Percentiles rank a stretch among this genome's conserved stretches.
phyloP scores from a whole-genome alignment of 1,140 invertebrate species.

The Musca vetustissima region DNA sequence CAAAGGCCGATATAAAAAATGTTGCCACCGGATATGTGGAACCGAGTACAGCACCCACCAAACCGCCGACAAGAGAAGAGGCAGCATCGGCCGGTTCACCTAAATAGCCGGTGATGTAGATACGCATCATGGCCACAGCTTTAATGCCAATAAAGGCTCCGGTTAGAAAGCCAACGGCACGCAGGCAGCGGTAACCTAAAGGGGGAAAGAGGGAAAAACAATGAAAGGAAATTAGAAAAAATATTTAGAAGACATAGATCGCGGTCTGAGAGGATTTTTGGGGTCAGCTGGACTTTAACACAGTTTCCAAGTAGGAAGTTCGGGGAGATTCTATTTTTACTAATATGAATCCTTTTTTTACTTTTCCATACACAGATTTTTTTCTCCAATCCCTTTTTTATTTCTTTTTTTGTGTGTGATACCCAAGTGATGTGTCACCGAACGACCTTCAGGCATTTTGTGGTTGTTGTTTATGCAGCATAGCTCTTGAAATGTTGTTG shows the following conservation, averaged over 20 bases:
- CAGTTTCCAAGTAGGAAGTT: no score
- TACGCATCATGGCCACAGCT: slow-evolving; percentile 49
- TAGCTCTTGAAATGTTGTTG: not conserved
- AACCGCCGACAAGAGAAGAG: slow-evolving; percentile 49
- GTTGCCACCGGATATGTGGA: slow-evolving; percentile 54
- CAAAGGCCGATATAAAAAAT: slow-evolving; percentile 50
- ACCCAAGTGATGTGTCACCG: slow-evolving; percentile 14
- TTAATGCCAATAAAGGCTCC: slow-evolving; percentile 82
- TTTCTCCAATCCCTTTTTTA: no score
- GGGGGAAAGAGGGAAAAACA: not conserved
- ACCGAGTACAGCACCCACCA: slow-evolving; percentile 49
- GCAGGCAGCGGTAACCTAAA: slow-evolving; percentile 83
- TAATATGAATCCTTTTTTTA: no score
- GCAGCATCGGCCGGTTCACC: slow-evolving; percentile 53
- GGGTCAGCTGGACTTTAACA: no score
- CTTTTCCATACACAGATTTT: no score
- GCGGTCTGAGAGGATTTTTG: no score
- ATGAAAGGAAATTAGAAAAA: no score
- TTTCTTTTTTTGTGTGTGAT: no score
- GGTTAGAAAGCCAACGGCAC: slow-evolving; percentile 84
- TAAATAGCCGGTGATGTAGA: slow-evolving; percentile 48
- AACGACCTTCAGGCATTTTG: slow-evolving; percentile 13
- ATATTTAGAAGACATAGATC: no score
- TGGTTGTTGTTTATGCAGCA: not conserved
- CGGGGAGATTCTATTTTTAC: no score